Base-by-base conservation (phyloP, 2,113 vertebrate genomes). In the Muntiacus reevesi region DNA sequence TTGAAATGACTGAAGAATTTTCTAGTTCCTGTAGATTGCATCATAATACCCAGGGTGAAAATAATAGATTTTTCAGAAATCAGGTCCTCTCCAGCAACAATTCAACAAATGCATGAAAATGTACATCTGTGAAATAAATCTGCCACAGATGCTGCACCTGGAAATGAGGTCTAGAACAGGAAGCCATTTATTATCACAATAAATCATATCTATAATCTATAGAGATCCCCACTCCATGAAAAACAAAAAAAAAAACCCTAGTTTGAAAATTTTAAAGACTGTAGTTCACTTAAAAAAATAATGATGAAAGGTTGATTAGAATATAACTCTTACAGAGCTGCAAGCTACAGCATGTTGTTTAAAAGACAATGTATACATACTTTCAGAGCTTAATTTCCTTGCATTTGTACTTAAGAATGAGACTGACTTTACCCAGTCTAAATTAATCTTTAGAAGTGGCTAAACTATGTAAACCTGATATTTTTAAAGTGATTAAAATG, bases 111-210 rank as follows among this genome's bases (percentile, higher is more conserved):
- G 28, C 52, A 96, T 64, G 54, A 79, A 97, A 91, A 97, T 85
- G 59, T 36, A 57, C 95, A 93, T 95, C 93, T 98, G 89, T 71
- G 78, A 97, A 97, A 87, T 87, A 87, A 94, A 97, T 95, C 88
- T 50, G 57, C 78, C 94, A 95, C 45, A 67, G 71, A 90, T 27
- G 79, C 45, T 10, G 23, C n/a, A 97, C 91, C 93, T 95, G 74
- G 94, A 95, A 94, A 96, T 76, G 95, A 90, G 79, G 84, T 90
- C 85, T 96, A 40, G 14, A 78, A 89, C 54, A 92, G 95, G 89
- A 97, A 97, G 71, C 36, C 59, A 54, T 94, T 95, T 92, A 93
- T 96, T 92, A 89, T 57, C 91, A 95, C 81, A 95, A 88, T 83
- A 95, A 95, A 96, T 97, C 89, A 52, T 47, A 55, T 78, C 86